Base-by-base conservation (phyloP, 2,797 vertebrate genomes). In the Diplodus puntazzo region DNA sequence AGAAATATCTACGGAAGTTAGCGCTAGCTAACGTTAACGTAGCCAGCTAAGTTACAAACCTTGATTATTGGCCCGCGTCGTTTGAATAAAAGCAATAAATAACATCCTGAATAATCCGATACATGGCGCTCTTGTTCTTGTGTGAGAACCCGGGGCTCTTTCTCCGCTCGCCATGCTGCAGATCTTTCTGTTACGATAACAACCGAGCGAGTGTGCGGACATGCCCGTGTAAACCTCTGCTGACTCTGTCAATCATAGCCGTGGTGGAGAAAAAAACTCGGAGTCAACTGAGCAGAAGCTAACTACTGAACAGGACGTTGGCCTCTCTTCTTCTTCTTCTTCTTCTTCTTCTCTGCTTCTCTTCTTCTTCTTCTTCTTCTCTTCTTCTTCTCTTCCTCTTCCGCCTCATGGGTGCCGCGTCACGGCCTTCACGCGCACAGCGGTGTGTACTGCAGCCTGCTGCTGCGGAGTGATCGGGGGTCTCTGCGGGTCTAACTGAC, bases 31-130 rank as follows among this genome's bases (percentile, higher is more conserved):
- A 63, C 34, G 58, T 61, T 89, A 89, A 63, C 34, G 58, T 61
- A 67, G 71, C 46, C 62, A 80, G 87, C 86, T 64, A 76, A 91
- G 85, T 87, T 88, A 88, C 90, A 82, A 88, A 94, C 96, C 96
- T 96, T 96, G 94, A 91, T 96, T 94, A 87, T 95, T 95, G 77
- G 95, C 95, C 83, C 94, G 90, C 87, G 95, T 85, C 89, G 91
- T 67, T 83, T 96, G 95, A 85, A 96, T 94, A 92, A 94, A 93
- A 93, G 92, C 94, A 95, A 96, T 96, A 96, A 96, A 96, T 95
- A 96, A 92, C 83, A 96, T 86, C 87, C 93, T 91, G 79, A 95
- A 68, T 66, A 95, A 53, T 89, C 94, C 92, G 30, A 94, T 14
- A 79, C 90, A 93, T 49, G 90, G 55, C 71, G 89, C 82, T 88